Base-by-base conservation (phyloP, 2,797 vertebrate species). In the Acanthurus leucopareius region DNA sequence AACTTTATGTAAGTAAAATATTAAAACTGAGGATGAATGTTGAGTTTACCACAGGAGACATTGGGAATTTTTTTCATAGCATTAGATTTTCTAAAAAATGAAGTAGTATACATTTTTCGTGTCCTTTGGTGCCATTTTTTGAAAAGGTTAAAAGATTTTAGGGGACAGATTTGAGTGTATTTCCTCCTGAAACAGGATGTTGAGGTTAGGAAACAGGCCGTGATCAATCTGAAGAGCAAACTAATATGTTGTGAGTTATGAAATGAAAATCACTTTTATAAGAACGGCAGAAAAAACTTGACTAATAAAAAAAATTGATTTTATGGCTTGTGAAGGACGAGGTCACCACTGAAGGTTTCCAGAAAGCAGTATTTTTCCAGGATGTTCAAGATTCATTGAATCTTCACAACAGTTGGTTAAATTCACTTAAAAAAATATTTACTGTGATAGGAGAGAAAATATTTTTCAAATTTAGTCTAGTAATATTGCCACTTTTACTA, bases 351-450 rank as follows among this genome's bases (percentile, higher is more conserved):
- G 0, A 47, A 19, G 7, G 47, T 38, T 28, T 2, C 52, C n/a
- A 32, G 44, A 56, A 10, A 65, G 19, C 66, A 32, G 48, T 7
- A 10, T 10, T n/a, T 72, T 64, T 48, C 16, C 1, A 16, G 5
- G 1, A 28, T 54, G 10, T 10, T 42, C 1, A 61, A 67, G 40
- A 28, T 42, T 49, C 6, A 32, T 35, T 38, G 16, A 17, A 44
- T 20, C 22, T 42, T 68, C 64, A 38, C 77, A 77, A 57, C 15
- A 56, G 20, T 5, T 22, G 10, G 45, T n/a, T 57, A 10, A 71
- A 56, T 40, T 35, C 56, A 59, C 49, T 67, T 3, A 19, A 40
- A 35, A 35, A 59, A 59, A 11, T 9, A 40, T 58, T 64, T 35
- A 60, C 16, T 4, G 10, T 5, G 3, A 20, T 10, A 25, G 40